Conservation (phyloP, 2,797 vertebrate species). For the Pristis pectinata region DNA sequence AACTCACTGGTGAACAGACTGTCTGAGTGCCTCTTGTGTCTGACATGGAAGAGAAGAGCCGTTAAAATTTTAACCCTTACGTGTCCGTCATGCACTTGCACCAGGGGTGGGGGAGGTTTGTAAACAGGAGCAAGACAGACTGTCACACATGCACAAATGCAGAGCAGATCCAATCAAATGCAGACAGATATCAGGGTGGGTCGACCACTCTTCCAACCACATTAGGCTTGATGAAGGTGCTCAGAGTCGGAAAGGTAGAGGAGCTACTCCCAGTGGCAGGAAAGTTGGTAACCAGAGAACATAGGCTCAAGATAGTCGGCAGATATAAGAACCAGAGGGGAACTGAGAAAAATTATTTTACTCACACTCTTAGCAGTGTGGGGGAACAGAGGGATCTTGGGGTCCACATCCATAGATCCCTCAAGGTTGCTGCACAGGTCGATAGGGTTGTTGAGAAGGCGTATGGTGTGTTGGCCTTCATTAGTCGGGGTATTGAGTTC, state of each 20-base stretch:
- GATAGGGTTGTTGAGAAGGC: no score
- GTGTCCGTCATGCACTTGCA: not conserved
- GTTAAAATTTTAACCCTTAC: not conserved
- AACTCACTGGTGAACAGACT: conserved; percentile 43
- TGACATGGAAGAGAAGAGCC: not conserved
- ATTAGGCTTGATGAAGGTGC: no score
- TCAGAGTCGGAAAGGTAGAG: not conserved
- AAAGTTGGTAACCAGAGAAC: not conserved
- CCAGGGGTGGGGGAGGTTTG: conserved; percentile 16
- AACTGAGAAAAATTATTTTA: no score
- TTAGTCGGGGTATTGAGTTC: no score
- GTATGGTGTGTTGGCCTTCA: no score
- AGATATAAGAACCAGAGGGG: not conserved
- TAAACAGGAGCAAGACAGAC: not conserved
- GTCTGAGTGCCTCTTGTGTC: conserved; percentile 42
- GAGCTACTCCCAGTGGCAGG: not conserved
- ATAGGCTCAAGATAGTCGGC: not conserved
- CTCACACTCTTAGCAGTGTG: no score
- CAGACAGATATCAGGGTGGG: not conserved
- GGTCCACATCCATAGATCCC: no score
- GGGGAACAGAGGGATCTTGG: no score
- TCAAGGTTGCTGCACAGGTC: no score
- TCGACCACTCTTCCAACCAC: not conserved
- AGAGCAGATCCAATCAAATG: not conserved
- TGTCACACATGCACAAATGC: not conserved